Evolutionary conservation across 2,797 vertebrate genomes (phyloP).

Genomic region (Notolabrus celidotus): DNA sequence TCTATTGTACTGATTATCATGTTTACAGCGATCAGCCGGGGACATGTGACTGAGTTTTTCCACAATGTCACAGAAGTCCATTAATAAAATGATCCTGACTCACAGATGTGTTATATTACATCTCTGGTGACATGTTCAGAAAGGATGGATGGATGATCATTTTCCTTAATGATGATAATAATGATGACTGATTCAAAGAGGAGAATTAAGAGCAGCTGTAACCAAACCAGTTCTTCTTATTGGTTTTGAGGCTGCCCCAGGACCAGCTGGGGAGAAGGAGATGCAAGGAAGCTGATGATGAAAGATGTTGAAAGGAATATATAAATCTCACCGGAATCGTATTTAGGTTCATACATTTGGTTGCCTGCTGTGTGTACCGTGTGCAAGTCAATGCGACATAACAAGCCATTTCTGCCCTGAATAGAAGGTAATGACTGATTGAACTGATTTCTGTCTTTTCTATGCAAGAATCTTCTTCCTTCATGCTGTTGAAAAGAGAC

Average conservation of each 20-base stretch:
- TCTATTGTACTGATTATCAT: slow-evolving; percentile 16
- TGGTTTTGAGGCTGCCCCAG: slow-evolving; percentile 56
- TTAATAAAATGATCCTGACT: neutral
- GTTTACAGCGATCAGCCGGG: neutral
- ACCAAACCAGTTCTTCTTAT: slow-evolving; percentile 45
- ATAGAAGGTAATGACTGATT: neutral
- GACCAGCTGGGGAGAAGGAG: slow-evolving; percentile 40
- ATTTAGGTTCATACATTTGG: no score
- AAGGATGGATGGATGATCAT: slow-evolving; percentile 7
- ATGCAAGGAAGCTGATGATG: slow-evolving; percentile 35
- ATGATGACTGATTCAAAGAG: slow-evolving; percentile 32
- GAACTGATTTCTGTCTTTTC: neutral
- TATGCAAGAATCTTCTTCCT: neutral
- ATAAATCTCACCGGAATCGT: no score
- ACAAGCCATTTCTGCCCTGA: neutral
- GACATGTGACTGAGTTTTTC: neutral
- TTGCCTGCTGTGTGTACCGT: no score
- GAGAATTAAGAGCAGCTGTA: slow-evolving; percentile 49
- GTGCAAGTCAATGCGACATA: neutral
- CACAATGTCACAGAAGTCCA: neutral
- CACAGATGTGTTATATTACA: neutral
- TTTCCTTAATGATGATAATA: slow-evolving; percentile 21
- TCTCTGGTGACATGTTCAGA: neutral
- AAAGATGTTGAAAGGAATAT: no score
- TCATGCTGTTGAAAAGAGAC: neutral